phyloP scores from a whole-genome alignment of 2,888 invertebrate genomes.

The Periphyllus acericola region DNA sequence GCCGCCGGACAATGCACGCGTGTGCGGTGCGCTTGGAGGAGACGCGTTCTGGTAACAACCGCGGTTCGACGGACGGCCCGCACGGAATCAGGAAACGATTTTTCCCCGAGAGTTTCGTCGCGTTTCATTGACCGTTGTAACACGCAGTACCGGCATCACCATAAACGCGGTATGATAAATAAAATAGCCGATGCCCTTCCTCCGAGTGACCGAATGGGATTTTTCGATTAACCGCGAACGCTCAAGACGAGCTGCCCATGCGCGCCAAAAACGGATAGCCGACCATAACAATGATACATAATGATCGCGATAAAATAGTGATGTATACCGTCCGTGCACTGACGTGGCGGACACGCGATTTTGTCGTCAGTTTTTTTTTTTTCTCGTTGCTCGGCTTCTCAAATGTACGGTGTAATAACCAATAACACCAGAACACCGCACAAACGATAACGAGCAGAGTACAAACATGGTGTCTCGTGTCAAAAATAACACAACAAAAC shows the following conservation, averaged over 20 bases:
- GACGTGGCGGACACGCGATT: not conserved
- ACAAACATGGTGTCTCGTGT: not conserved
- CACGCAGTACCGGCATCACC: too few relatives aligned
- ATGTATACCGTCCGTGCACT: not conserved
- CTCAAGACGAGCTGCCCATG: too few relatives aligned
- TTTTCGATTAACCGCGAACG: not conserved
- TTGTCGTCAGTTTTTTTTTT: not conserved
- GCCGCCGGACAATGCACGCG: not conserved
- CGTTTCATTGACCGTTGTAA: not conserved
- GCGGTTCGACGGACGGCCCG: not conserved
- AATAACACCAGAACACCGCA: not conserved
- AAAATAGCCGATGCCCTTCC: constrained; percentile 21
- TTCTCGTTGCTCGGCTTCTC: not conserved
- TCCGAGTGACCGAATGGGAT: not conserved
- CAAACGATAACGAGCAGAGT: too few relatives aligned
- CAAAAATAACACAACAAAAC: not conserved
- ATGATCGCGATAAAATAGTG: not conserved
- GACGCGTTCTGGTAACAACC: too few relatives aligned
- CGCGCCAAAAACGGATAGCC: too few relatives aligned
- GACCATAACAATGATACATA: too few relatives aligned
- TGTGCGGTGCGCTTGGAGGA: too few relatives aligned
- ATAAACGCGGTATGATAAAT: too few relatives aligned
- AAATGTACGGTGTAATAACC: not conserved
- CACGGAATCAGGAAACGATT: constrained; percentile 13
- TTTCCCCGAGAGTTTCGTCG: not conserved